These are phyloP conservation scores for Halcyon chelicuti DNA, from an alignment of 2,797 vertebrate genomes.

Conservation along the genomic window DNA sequence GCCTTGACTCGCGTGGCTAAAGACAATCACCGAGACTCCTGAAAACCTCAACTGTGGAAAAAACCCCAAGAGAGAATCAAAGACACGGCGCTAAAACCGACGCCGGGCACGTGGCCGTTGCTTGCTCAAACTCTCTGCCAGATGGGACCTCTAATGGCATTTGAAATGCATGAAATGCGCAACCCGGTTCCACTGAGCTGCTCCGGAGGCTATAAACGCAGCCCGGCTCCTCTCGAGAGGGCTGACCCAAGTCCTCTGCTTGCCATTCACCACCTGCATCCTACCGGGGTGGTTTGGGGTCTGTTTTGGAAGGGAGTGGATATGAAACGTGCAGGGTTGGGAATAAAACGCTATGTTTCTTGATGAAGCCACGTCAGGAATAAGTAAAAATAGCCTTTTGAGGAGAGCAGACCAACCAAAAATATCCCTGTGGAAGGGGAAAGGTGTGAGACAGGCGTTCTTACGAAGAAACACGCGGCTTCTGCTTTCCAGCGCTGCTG, in stretches of 20 bases:
- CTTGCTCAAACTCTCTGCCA: background rate
- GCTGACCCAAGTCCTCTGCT: background rate
- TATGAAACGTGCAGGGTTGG: background rate
- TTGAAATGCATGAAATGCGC: background rate
- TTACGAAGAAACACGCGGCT: background rate
- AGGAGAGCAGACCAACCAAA: background rate
- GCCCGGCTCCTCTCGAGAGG: background rate
- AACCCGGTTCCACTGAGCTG: background rate
- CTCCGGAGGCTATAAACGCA: background rate
- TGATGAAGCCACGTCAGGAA: background rate
- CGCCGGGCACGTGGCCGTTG: background rate
- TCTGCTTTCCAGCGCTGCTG: constrained; percentile 5
- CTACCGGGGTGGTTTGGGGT: background rate
- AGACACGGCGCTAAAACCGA: background rate
- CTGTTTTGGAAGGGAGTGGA: background rate
- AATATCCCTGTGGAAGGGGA: background rate
- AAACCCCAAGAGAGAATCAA: background rate
- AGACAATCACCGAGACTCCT: background rate
- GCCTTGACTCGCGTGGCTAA: fast-evolving
- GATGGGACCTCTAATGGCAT: background rate
- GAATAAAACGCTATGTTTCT: background rate
- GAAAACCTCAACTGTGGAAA: background rate
- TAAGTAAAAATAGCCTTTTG: background rate
- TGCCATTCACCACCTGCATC: background rate
- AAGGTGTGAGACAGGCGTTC: constrained; percentile 22